Percentiles rank a stretch among this genome's conserved stretches.
phyloP scores from a whole-genome alignment of 2,113 vertebrate genomes.

The Periophthalmus modestus region DNA sequence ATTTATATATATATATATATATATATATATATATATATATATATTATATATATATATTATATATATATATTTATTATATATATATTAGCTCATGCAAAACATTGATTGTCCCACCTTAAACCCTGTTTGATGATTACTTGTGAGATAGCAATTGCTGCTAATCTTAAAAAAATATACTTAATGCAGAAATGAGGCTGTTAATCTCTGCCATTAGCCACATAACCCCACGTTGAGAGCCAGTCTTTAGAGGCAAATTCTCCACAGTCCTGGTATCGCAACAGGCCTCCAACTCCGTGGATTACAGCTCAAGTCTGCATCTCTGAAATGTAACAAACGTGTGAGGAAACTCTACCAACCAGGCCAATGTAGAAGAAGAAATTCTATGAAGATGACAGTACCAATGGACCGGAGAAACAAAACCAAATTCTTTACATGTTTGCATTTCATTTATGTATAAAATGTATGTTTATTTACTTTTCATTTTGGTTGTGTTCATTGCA shows the following conservation, averaged over 20 bases:
- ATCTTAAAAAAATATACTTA: too few species aligned
- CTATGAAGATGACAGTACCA: neutral
- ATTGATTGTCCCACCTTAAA: too few species aligned
- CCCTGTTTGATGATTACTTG: too few species aligned
- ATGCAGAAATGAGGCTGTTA: neutral
- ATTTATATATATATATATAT: too few species aligned
- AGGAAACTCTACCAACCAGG: conserved; percentile 55
- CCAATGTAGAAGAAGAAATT: conserved; percentile 34
- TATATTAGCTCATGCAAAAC: too few species aligned
- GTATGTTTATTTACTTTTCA: too few species aligned
- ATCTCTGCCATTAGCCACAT: neutral
- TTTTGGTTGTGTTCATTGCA: too few species aligned
- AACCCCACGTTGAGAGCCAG: conserved; percentile 39
- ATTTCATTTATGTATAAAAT: too few species aligned
- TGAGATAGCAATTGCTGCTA: too few species aligned
- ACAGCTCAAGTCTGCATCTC: conserved; percentile 42
- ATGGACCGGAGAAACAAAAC: conserved; percentile 22
- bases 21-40: too few species aligned
- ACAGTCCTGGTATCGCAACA: conserved; percentile 51
- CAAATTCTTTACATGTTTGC: conserved; percentile 1
- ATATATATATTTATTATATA: too few species aligned
- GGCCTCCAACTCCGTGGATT: conserved; percentile 63
- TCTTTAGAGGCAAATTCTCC: conserved; percentile 59
- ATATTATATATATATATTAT: too few species aligned
- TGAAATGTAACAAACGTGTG: conserved; percentile 61